phyloP scores from a whole-genome alignment of 2,888 invertebrate species.

The Eristalis arbustorum region DNA sequence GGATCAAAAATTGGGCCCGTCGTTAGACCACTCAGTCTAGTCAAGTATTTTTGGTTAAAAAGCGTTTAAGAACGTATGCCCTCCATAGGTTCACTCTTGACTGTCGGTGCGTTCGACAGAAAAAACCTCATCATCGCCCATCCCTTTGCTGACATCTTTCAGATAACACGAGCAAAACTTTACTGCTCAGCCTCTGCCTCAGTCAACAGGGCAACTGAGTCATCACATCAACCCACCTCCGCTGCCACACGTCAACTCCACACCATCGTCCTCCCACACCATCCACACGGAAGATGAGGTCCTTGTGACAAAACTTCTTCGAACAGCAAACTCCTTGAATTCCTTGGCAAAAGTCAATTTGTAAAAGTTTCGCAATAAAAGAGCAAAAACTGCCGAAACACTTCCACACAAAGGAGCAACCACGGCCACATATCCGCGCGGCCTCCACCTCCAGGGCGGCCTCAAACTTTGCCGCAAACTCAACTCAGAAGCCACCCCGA shows the following conservation, averaged over 20 bases:
- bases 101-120: too few species aligned
- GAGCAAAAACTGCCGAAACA: slow-evolving; percentile 45
- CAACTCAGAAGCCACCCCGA: not conserved
- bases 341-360: slow-evolving; percentile 45
- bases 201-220: too few species aligned
- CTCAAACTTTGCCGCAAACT: slow-evolving; percentile 25
- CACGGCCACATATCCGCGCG: slow-evolving; percentile 6
- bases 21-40: too few species aligned
- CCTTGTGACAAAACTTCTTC: not conserved
- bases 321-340: not conserved
- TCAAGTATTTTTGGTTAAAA: too few species aligned
- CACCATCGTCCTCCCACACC: not conserved
- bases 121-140: too few species aligned
- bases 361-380: slow-evolving; percentile 58
- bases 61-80: too few species aligned
- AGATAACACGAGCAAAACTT: too few species aligned
- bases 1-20: too few species aligned
- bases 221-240: not conserved
- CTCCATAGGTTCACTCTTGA: too few species aligned
- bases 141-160: too few species aligned
- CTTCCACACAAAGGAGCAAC: slow-evolving; percentile 17
- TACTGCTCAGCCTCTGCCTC: too few species aligned
- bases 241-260: not conserved
- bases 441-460: not conserved
- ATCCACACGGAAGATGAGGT: not conserved